Percentiles rank a stretch among this genome's conserved stretches.
These are phyloP conservation scores for Actinia equina DNA, from an alignment of 64 coral and sea anemone species.

Conservation along the genomic window DNA sequence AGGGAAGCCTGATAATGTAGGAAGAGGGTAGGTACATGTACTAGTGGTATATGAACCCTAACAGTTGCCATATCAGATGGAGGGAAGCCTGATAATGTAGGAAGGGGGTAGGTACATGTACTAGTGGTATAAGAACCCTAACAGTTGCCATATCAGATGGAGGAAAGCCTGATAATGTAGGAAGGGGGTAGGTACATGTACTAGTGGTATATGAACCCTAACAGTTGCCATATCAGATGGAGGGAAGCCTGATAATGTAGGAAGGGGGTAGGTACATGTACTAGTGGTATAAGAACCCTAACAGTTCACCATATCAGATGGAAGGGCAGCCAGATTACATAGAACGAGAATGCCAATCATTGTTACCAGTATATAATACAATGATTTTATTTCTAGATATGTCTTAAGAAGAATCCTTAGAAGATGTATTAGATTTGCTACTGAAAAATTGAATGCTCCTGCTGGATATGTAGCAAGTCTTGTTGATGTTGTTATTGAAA, in stretches of 20 bases:
- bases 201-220: no score
- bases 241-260: no score
- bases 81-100: constrained; percentile 92
- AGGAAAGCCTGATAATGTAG: no score
- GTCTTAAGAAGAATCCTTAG: constrained; percentile 88
- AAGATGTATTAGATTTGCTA: constrained; percentile 77
- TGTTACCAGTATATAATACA: neutral
- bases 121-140: neutral
- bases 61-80: constrained; percentile 93
- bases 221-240: no score
- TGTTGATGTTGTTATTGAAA: constrained; percentile 46
- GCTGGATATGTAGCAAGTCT: constrained; percentile 82
- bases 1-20: constrained; percentile 95
- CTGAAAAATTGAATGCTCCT: constrained; percentile 88
- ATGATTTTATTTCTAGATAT: constrained; percentile 46
- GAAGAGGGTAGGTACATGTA: constrained; percentile 56
- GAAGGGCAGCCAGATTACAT: no score
- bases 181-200: no score
- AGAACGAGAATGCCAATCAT: constrained; percentile 54
- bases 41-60: neutral
- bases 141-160: constrained; percentile 93
- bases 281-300: no score
- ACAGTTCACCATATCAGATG: no score
- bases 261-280: no score
- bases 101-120: constrained; percentile 55